Conservation (phyloP, 2,888 invertebrate species). For the Branchinecta sandiegonensis region DNA sequence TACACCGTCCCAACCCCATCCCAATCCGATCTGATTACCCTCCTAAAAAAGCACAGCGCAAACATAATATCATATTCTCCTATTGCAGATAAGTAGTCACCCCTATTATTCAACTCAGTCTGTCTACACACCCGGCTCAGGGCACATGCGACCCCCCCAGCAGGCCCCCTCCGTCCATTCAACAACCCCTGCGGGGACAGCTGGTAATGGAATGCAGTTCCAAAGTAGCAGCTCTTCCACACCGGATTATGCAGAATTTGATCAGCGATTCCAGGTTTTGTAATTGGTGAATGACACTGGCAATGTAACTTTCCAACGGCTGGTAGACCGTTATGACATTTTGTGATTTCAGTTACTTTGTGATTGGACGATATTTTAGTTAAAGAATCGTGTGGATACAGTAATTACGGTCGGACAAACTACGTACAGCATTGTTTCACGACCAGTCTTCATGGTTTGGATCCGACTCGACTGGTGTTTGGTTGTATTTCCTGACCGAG, state of each 20-base stretch:
- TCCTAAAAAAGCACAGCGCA: slow-evolving; percentile 12
- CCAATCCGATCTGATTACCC: not conserved
- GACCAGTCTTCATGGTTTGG: too few species aligned
- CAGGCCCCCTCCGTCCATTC: slow-evolving; percentile 13
- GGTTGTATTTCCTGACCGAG: too few species aligned
- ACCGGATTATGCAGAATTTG: slow-evolving; percentile 7
- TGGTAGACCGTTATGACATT: too few species aligned
- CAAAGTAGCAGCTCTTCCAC: slow-evolving; percentile 12
- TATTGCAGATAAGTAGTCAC: slow-evolving; percentile 14
- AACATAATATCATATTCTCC: slow-evolving; percentile 14
- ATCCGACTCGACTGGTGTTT: too few species aligned
- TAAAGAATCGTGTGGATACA: too few species aligned
- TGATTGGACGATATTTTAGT: too few species aligned
- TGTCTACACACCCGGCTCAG: slow-evolving; percentile 13
- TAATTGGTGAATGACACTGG: not conserved
- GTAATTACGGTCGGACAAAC: too few species aligned
- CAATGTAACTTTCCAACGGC: too few species aligned
- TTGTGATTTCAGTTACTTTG: too few species aligned
- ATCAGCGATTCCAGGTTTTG: slow-evolving; percentile 11
- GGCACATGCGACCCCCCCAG: slow-evolving; percentile 12
- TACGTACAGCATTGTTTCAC: too few species aligned
- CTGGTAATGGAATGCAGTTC: slow-evolving; percentile 11
- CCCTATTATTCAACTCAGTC: slow-evolving; percentile 11
- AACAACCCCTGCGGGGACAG: slow-evolving; percentile 11
- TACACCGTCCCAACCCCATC: not conserved